Evolutionary conservation across 1,140 invertebrate species (phyloP).

Genomic region (Drosophila sechellia): DNA sequence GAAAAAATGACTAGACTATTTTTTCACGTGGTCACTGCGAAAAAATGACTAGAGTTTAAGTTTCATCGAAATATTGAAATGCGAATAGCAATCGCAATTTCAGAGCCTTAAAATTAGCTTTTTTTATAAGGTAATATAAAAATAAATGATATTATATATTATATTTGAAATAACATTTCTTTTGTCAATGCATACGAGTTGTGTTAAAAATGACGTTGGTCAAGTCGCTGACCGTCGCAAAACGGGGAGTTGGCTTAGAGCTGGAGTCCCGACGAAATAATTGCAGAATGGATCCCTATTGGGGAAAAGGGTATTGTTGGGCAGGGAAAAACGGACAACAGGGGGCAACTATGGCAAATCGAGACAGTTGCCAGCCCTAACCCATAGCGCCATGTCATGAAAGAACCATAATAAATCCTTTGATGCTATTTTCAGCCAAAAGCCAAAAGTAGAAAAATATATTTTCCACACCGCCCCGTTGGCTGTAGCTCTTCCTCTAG

Average conservation of each 20-base stretch:
- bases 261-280: slow-evolving; percentile 36
- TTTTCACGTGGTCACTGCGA: slow-evolving; percentile 5
- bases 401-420: slow-evolving; percentile 74
- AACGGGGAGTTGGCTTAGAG: slow-evolving; percentile 29
- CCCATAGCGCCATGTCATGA: slow-evolving; percentile 45
- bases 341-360: slow-evolving; percentile 44
- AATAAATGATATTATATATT: too few relatives aligned
- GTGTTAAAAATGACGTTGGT: slow-evolving; percentile 61
- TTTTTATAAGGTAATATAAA: too few relatives aligned
- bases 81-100: too few relatives aligned
- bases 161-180: not conserved
- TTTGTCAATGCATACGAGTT: not conserved
- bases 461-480: slow-evolving; percentile 24
- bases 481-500: not conserved
- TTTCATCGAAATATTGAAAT: too few relatives aligned
- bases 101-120: too few relatives aligned
- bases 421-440: slow-evolving; percentile 77
- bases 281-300: slow-evolving; percentile 4
- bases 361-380: slow-evolving; percentile 46
- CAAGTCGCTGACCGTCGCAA: slow-evolving; percentile 56
- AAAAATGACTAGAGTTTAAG: not conserved
- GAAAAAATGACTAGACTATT: not conserved
- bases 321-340: not conserved
- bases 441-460: slow-evolving; percentile 80
- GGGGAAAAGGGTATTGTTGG: not conserved